Evolutionary conservation across 2,113 vertebrate species (phyloP).

Genomic region (Leptocoma aspasia): DNA sequence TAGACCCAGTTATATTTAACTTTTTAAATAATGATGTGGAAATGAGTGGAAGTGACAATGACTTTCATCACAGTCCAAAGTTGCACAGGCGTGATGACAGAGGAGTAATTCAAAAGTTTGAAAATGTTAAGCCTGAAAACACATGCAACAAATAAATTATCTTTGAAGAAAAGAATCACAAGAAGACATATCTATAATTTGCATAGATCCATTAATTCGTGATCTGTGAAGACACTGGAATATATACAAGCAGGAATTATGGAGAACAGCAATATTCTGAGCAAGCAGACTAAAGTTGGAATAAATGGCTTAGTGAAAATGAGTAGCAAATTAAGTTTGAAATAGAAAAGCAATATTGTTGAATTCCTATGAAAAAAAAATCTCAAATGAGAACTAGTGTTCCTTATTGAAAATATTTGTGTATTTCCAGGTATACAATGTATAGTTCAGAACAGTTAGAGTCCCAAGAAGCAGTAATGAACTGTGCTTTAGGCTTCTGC

Average conservation of each 20-base stretch:
- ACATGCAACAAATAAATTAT: background rate
- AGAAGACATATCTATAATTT: background rate
- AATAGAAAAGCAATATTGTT: background rate
- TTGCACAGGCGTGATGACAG: background rate
- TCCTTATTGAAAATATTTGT: background rate
- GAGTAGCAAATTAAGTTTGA: background rate
- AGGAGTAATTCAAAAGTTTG: background rate
- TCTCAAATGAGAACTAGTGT: background rate
- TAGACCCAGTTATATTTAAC: background rate
- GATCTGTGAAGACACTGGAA: background rate
- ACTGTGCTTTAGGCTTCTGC: background rate
- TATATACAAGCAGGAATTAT: background rate
- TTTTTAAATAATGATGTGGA: background rate
- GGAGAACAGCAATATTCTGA: background rate
- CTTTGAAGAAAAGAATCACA: background rate
- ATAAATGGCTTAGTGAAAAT: background rate
- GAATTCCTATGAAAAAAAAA: background rate
- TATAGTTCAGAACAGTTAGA: background rate
- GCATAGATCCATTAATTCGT: background rate
- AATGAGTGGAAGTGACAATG: background rate
- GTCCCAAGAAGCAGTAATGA: background rate
- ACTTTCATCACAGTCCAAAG: background rate
- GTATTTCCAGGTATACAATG: background rate
- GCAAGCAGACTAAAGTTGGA: background rate
- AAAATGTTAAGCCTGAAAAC: background rate